Conservation (phyloP, 2,113 vertebrate genomes). For the Nesogale talazaci region DNA sequence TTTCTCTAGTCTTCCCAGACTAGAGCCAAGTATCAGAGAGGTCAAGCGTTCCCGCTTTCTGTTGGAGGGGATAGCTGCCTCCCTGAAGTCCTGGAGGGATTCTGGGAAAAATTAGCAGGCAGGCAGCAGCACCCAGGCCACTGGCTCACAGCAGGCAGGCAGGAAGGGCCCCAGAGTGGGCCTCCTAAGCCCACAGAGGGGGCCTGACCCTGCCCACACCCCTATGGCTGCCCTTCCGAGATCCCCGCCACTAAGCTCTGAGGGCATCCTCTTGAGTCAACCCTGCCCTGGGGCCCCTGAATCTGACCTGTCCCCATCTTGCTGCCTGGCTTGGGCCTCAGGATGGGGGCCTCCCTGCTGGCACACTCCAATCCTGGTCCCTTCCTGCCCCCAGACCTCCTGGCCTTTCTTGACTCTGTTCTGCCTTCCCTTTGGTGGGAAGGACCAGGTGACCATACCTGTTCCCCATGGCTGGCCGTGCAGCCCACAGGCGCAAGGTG, state of each 20-base stretch:
- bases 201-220: neutral
- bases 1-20: no score
- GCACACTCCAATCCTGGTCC: neutral
- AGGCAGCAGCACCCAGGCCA: neutral
- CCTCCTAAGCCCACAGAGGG: neutral
- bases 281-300: neutral
- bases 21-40: neutral
- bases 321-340: neutral
- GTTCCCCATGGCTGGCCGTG: neutral
- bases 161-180: neutral
- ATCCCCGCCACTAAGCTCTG: neutral
- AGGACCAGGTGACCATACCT: neutral
- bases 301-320: neutral
- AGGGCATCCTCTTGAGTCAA: neutral
- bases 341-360: neutral
- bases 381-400: neutral
- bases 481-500: neutral
- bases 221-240: neutral
- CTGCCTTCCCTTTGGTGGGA: neutral
- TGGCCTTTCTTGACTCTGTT: neutral
- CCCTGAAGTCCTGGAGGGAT: neutral
- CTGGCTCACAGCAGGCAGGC: neutral
- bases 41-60: neutral
- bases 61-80: neutral
- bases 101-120: neutral